phyloP scores from a whole-genome alignment of 2,113 vertebrate species.

The Apus apus region DNA sequence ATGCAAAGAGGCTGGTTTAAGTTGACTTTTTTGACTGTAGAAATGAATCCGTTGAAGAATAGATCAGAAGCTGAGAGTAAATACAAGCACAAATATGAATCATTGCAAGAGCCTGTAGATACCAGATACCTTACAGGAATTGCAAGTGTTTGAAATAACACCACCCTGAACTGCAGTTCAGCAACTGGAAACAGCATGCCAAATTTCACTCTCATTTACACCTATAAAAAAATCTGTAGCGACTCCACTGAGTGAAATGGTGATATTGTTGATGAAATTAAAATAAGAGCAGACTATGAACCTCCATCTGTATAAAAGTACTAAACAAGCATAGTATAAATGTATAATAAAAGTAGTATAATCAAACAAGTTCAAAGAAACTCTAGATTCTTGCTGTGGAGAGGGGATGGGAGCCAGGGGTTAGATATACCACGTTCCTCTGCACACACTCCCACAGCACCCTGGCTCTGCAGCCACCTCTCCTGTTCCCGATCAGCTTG shows the following conservation, averaged over 20 bases:
- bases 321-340: background rate
- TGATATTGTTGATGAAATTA: background rate
- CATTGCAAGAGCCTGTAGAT: background rate
- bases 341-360: background rate
- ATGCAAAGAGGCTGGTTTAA: background rate
- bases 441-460: rapidly evolving
- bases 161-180: background rate
- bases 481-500: background rate
- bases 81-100: background rate
- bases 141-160: slow-evolving; percentile 25
- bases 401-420: background rate
- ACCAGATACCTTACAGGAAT: background rate
- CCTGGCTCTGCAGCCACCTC: background rate
- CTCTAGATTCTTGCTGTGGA: background rate
- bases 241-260: background rate
- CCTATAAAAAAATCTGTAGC: background rate
- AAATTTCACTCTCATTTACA: slow-evolving; percentile 46
- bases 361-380: background rate
- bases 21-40: background rate
- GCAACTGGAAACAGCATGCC: background rate
- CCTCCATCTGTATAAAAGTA: background rate
- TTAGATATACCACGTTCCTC: background rate
- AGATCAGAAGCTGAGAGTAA: background rate
- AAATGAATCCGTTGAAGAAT: background rate
- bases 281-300: background rate